Evolutionary conservation across 2,113 vertebrate species (phyloP).

Genomic region (Alexandromys fortis): DNA sequence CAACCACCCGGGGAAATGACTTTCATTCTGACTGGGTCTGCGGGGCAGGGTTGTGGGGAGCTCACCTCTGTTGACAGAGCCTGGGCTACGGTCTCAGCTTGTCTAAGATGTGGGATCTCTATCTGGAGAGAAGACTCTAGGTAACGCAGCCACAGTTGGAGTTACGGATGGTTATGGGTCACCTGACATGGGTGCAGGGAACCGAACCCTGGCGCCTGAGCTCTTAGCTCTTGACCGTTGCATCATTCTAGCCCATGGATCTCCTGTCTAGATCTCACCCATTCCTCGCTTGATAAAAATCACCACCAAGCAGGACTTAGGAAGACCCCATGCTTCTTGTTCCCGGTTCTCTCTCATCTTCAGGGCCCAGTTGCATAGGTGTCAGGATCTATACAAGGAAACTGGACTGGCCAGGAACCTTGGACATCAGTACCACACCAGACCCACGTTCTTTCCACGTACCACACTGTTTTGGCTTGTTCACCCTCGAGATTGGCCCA

Average conservation of each 20-base stretch:
- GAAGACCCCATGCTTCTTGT: rapidly evolving
- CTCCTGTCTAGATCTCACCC: background rate
- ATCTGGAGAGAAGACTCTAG: background rate
- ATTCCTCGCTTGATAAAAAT: background rate
- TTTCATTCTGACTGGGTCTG: background rate
- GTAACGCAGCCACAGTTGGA: too few species aligned
- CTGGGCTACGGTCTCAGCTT: background rate
- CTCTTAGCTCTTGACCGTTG: background rate
- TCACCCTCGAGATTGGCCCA: background rate
- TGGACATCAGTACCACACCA: rapidly evolving
- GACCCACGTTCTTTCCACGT: background rate
- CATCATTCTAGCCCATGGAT: rapidly evolving
- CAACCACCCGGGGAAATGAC: too few species aligned
- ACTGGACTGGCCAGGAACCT: background rate
- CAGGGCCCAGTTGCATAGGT: too few species aligned
- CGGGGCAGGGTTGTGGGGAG: rapidly evolving
- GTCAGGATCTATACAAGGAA: too few species aligned
- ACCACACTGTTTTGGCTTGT: background rate
- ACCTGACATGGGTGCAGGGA: background rate
- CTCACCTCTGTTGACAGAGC: background rate
- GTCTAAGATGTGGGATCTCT: background rate
- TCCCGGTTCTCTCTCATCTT: rapidly evolving
- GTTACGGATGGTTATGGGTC: background rate
- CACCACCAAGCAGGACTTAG: rapidly evolving
- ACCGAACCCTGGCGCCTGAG: background rate